Percentiles rank a stretch among this genome's conserved stretches.
phyloP scores from a whole-genome alignment of 2,888 invertebrate genomes.

The Cosmopolites sordidus region DNA sequence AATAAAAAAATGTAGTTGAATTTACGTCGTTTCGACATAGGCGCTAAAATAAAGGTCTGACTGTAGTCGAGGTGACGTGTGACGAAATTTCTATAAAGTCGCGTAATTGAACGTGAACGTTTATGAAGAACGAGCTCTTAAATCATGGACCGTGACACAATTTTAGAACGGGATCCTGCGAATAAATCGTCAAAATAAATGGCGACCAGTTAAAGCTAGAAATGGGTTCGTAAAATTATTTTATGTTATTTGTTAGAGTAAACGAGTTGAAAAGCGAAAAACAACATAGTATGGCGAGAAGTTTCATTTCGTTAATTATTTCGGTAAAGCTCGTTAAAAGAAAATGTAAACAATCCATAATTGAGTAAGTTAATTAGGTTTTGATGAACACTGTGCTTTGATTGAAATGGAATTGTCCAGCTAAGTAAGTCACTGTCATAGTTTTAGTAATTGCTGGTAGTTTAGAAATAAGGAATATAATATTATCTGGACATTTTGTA shows the following conservation, averaged over 20 bases:
- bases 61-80: background rate
- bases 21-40: too few relatives aligned
- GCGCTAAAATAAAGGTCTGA: background rate
- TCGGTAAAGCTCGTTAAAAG: too few relatives aligned
- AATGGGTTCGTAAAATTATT: background rate
- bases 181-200: constrained; percentile 1
- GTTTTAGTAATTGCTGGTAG: too few relatives aligned
- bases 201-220: background rate
- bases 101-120: constrained; percentile 19
- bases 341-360: too few relatives aligned
- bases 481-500: too few relatives aligned
- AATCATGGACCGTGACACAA: background rate
- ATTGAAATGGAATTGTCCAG: too few relatives aligned
- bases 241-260: background rate
- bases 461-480: too few relatives aligned
- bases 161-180: background rate
- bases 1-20: too few relatives aligned
- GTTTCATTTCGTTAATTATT: too few relatives aligned
- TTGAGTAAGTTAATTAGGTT: too few relatives aligned
- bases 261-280: background rate
- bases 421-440: too few relatives aligned
- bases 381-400: too few relatives aligned
- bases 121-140: constrained; percentile 3
- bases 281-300: background rate
- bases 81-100: constrained; percentile 8